Evolutionary conservation across 2,888 invertebrate genomes (phyloP).

Genomic region (Watsonalla cultraria): DNA sequence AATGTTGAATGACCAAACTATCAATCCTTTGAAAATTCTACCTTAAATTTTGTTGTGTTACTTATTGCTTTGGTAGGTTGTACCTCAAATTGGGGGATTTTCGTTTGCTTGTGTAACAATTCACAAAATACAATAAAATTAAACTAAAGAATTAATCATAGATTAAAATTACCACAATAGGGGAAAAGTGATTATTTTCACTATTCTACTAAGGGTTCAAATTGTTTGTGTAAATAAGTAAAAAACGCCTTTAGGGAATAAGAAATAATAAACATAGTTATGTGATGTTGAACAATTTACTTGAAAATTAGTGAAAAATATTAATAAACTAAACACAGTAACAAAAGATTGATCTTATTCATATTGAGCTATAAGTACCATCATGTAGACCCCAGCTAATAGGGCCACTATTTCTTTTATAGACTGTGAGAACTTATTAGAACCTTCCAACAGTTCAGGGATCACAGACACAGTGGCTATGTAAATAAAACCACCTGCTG

Average conservation of each 20-base stretch:
- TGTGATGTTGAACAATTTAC: constrained; percentile 1
- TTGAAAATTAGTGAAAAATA: background rate
- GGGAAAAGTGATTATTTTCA: background rate
- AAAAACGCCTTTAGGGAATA: background rate
- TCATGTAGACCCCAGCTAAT: constrained; percentile 94
- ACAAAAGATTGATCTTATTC: constrained; percentile 36
- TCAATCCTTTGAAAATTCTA: too few relatives aligned
- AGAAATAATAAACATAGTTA: background rate
- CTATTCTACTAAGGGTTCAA: background rate
- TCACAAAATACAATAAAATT: too few relatives aligned
- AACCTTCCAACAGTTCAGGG: constrained; percentile 95
- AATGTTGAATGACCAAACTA: too few relatives aligned
- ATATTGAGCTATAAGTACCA: constrained; percentile 93
- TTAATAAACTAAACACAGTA: background rate
- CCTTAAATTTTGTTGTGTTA: too few relatives aligned
- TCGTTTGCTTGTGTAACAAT: too few relatives aligned
- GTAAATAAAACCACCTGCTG: constrained; percentile 99
- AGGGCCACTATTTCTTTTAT: constrained; percentile 94
- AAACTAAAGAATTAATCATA: too few relatives aligned
- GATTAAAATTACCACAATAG: too few relatives aligned
- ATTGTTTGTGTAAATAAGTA: background rate
- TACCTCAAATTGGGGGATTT: too few relatives aligned
- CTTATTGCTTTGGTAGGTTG: too few relatives aligned
- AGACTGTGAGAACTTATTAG: constrained; percentile 91
- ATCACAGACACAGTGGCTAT: constrained; percentile 99